Base-by-base conservation (phyloP, 2,888 invertebrate genomes). In the Andrena camellia region DNA sequence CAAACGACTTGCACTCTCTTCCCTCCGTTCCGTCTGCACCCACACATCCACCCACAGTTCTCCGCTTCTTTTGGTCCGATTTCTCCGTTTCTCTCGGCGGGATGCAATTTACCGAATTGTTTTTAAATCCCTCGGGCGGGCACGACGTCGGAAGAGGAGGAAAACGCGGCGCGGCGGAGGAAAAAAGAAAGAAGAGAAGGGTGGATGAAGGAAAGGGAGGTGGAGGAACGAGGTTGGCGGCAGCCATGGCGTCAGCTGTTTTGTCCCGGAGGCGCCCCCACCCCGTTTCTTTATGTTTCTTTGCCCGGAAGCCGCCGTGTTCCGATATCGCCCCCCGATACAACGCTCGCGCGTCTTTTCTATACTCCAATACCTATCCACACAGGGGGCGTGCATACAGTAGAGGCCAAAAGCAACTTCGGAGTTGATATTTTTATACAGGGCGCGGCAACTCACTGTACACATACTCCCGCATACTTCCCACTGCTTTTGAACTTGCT, bases 191-290 rank as follows among this genome's bases (percentile, higher is more conserved):
- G 69, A 75, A 74, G 50, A 64, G 68, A 81, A 80, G 75, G 80
- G 78, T 75, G 85, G 86, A 83, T 75, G 67, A 70, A 75, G 78
- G 74, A 78, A 81, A 75, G 69, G 71, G 73, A 79, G 78, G 81
- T 77, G 87, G 86, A 84, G 78, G 80, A 78, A 86, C 86, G 88
- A 81, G 85, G 78, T 84, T 87, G 90, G 86, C 89, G 89, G 90
- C 92, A 90, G 91, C 91, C 91, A 92, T 92, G 91, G 91, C 92
- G 92, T 93, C 93, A 93, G 92, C 92, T 92, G 93, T 93, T 93
- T 93, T 92, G 91, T 91, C 90, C 90, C 90, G 88, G 89, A 86
- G 87, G 89, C 89, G 88, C 88, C 83, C 89, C 85, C 81, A 50
- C 35, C 63, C 81, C 82, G 78, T 88, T 91, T 92, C 88, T 91